Evolutionary conservation across 1,140 invertebrate species (phyloP).

Genomic region (Drosophila pallidifrons): DNA sequence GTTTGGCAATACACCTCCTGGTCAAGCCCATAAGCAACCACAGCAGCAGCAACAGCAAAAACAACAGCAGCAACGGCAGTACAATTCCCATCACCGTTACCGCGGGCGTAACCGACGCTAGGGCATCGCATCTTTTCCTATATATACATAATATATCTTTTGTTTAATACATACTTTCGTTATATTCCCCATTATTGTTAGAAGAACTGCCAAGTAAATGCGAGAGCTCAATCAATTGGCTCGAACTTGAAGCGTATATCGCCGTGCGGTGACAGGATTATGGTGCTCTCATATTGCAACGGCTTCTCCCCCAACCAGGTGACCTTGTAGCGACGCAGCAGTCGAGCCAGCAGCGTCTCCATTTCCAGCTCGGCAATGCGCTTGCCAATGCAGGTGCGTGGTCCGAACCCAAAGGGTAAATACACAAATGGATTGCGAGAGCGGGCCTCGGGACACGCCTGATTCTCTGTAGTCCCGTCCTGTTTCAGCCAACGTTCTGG

Average conservation of each 20-base stretch:
- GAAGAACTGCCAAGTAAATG: constrained; percentile 61
- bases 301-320: constrained; percentile 57
- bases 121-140: neutral
- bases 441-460: constrained; percentile 80
- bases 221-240: constrained; percentile 44
- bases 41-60: constrained; percentile 39
- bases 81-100: constrained; percentile 61
- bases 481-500: constrained; percentile 90
- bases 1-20: neutral
- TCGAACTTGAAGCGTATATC: constrained; percentile 70
- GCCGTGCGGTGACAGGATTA: constrained; percentile 63
- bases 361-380: constrained; percentile 90
- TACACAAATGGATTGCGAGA: constrained; percentile 67
- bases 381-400: constrained; percentile 87
- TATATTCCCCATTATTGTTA: constrained; percentile 64
- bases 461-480: neutral
- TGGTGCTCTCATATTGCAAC: constrained; percentile 69
- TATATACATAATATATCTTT: constrained; percentile 11
- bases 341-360: constrained; percentile 87
- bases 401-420: constrained; percentile 87
- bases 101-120: constrained; percentile 72
- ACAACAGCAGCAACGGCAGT: constrained; percentile 51
- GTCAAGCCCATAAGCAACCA: neutral
- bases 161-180: constrained; percentile 35
- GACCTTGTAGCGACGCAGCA: constrained; percentile 86